These are phyloP conservation scores for Pseudomugil gertrudae DNA, from an alignment of 2,797 vertebrate genomes.

Conservation along the genomic window DNA sequence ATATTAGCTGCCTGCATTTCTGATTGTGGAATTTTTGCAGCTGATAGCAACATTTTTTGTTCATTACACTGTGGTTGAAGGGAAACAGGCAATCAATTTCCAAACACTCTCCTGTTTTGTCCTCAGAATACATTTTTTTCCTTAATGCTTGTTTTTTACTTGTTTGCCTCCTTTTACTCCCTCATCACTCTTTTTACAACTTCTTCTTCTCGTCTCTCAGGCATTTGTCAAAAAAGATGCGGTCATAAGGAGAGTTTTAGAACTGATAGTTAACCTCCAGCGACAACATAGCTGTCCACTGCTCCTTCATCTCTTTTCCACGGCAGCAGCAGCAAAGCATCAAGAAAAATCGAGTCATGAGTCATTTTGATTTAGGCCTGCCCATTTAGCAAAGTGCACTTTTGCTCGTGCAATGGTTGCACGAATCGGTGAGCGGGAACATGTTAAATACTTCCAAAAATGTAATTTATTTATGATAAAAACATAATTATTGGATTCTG, in stretches of 20 bases:
- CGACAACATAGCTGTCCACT: constrained; percentile 47
- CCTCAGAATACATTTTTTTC: constrained; percentile 1
- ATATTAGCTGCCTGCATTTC: background rate
- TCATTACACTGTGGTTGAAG: background rate
- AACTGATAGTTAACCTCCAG: constrained; percentile 60
- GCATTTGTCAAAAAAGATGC: constrained; percentile 61
- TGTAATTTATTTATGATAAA: too few relatives aligned
- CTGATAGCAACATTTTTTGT: background rate
- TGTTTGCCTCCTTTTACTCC: background rate
- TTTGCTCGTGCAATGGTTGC: too few relatives aligned
- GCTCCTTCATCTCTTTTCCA: constrained; percentile 54
- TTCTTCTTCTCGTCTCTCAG: constrained; percentile 20
- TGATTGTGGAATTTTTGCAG: constrained; percentile 8
- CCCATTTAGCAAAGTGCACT: too few relatives aligned
- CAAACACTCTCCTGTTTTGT: constrained; percentile 5
- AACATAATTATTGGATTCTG: too few relatives aligned
- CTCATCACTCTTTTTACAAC: background rate
- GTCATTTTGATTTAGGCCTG: too few relatives aligned
- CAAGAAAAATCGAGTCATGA: too few relatives aligned
- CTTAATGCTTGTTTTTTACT: constrained; percentile 6
- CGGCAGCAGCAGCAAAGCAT: background rate
- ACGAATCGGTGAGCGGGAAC: too few relatives aligned
- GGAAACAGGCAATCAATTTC: constrained; percentile 15
- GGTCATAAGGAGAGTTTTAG: constrained; percentile 49
- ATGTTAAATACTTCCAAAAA: too few relatives aligned